These are phyloP conservation scores for Onychostruthus taczanowskii DNA, from an alignment of 2,113 vertebrate species.

Conservation along the genomic window DNA sequence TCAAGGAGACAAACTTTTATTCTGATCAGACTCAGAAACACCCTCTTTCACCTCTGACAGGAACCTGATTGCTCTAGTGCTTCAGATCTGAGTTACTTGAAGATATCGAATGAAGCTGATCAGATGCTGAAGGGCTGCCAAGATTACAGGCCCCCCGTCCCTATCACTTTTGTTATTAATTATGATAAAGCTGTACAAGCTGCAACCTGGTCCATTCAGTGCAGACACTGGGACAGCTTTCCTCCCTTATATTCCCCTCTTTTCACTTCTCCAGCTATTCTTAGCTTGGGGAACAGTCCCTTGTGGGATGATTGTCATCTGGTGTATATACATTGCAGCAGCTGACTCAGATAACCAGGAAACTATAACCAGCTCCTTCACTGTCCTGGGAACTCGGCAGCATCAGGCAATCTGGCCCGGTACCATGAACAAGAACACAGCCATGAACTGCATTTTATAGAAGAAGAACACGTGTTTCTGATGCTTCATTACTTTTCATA, in stretches of 20 bases:
- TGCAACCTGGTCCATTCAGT: neutral
- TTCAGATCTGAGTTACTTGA: slow-evolving; percentile 46
- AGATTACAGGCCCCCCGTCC: slow-evolving; percentile 36
- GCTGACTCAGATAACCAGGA: slow-evolving; percentile 56
- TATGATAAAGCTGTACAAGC: slow-evolving; percentile 55
- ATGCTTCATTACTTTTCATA: neutral
- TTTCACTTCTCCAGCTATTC: slow-evolving; percentile 51
- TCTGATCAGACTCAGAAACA: slow-evolving; percentile 61
- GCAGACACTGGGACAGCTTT: neutral
- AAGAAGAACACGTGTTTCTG: neutral
- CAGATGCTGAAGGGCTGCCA: slow-evolving; percentile 63
- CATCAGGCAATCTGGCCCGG: slow-evolving; percentile 9
- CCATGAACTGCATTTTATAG: neutral
- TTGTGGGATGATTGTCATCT: slow-evolving; percentile 56
- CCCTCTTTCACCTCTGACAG: slow-evolving; percentile 59
- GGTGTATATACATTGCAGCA: slow-evolving; percentile 60
- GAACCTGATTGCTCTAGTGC: slow-evolving; percentile 58
- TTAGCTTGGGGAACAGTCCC: slow-evolving; percentile 38
- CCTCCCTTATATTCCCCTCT: neutral
- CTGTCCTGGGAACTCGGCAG: neutral
- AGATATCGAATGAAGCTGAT: slow-evolving; percentile 30
- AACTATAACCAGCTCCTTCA: slow-evolving; percentile 13
- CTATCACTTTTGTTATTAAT: slow-evolving; percentile 57
- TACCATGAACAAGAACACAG: neutral
- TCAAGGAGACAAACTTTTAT: neutral